Base-by-base conservation (phyloP, 2,888 invertebrate genomes). In the Agrypnus murinus region DNA sequence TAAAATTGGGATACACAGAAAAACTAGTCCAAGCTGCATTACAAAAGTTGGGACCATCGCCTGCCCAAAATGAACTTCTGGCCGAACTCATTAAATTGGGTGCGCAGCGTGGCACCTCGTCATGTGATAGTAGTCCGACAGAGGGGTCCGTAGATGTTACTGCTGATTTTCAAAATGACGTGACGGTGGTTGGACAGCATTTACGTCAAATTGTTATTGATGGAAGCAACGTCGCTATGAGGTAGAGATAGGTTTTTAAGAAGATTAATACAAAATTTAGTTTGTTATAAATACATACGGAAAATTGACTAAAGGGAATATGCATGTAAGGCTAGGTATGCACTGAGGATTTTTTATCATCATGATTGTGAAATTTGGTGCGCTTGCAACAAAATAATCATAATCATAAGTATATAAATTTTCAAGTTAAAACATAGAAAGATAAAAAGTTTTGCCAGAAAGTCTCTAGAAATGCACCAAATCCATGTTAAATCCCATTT, bases 191-290 rank as follows among this genome's bases (percentile, higher is more conserved):
- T 48, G 85, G 57, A 31, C 78, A 67, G 83, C 83, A 32, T 36
- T 85, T 92, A 10, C 86, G 96, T 69, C 92, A 93, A 66, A 92
- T 97, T 74, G 96, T 97, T 74, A 94, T 97, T 72, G 97, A 97
- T 84, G 97, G 97, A 79, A 96, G 96, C 85, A 97, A 97, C 84
- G 95, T 97, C 15, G 97, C 97, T 38, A 95, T 97, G 94, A 93
- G 93, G 94, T 93, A 83, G 81, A 82, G 81, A 25, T 2, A 25
- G 5, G 5, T 25, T 25, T 25, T 25, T n/a, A n/a, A n/a, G n/a
- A n/a, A n/a, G n/a, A n/a, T n/a, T n/a, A n/a, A n/a, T n/a, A n/a
- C n/a, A n/a, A n/a, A n/a, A n/a, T n/a, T n/a, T n/a, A n/a, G n/a
- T n/a, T n/a, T n/a, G n/a, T n/a, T n/a, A n/a, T n/a, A n/a, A n/a